Base-by-base conservation (phyloP, 2,888 invertebrate species). In the Ormyrus labotus region DNA sequence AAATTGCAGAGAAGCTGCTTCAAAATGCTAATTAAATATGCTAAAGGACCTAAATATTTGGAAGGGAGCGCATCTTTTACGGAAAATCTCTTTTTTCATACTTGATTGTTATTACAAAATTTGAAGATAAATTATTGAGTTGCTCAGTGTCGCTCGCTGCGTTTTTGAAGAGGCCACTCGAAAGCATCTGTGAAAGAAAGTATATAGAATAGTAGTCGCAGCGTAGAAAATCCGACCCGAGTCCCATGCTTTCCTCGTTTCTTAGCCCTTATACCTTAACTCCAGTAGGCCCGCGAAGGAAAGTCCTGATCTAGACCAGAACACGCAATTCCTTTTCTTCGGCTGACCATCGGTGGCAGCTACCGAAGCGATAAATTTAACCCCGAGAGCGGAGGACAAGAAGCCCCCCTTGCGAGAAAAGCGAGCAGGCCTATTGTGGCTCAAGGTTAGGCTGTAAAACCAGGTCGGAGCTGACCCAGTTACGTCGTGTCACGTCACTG, bases 401-500 rank as follows among this genome's bases (percentile, higher is more conserved):
- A 45, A 55, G 13, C 34, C 61, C 53, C 51, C 13, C 45, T 64
- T n/a, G 3, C 6, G 45, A 68, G 75, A 72, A 34, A 11, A 34
- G 9, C 19, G 58, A 69, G 34, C 34, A 34, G 69, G 55, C 77
- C 80, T 76, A 83, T 83, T 84, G 81, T 84, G 83, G 34, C 67
- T 57, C 83, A 83, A 83, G 84, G 85, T 84, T 84, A 84, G 83
- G 81, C 78, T 72, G 80, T 67, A 83, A 85, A 84, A 67, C 80
- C 34, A 75, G 82, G 83, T 81, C 84, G 77, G 83, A 85, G 85
- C 83, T 87, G 87, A 87, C 88, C 87, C 82, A 86, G 86, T 89
- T 89, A 84, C 86, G 87, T 88, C 87, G 87, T 84, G 84, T 86
- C 83, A 83, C 85, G 86, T 87, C 87, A 86, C 84, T 85, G 45